Evolutionary conservation across 1,140 invertebrate species (phyloP), one percentile per base, ranked within the genome.

Genomic region (Drosophila micromelanica): DNA sequence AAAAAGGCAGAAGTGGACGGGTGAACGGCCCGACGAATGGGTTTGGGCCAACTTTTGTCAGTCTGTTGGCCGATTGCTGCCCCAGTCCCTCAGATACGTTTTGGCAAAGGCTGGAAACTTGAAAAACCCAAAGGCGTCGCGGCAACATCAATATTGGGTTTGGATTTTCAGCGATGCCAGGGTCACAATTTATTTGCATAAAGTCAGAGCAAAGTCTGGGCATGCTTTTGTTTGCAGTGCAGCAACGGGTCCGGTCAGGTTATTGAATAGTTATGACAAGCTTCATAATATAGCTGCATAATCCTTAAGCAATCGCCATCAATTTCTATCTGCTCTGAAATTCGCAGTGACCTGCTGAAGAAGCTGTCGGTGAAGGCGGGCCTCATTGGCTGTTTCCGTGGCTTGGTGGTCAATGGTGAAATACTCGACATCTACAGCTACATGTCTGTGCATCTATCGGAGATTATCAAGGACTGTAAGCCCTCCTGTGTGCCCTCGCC

Each of bases 401-500:
- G 97, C 17, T 92, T 98, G 37, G 96, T 98, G 0, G 97, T 98
- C 12, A 98, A 98, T 90, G 96, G 97, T 15, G 96, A 97, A 93
- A 96, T 98, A 64, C 91, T 98, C 27, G 97, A 98, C 90, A 96
- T 99, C 70, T 97, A 97, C 91, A 96, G 96, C 80, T 98, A 98
- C 92, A 97, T 98, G 96, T 97, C 96, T n/a, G 96, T 97, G 55
- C 96, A 97, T 92, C 92, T 97, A 40, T 96, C 96, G 40, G 96
- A 97, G 92, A 97, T 98, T 60, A 97, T 97, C 40, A 96, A 96
- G 91, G 97, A 98, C 90, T 99, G 98, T 90, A 97, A 97, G 90
- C 97, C 97, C 4, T 98, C 96, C 0, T 99, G 98, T 93, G 96
- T 97, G 75, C 97, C 97, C 0, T 98, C 98, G 91, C 97, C 98